phyloP scores from a whole-genome alignment of 2,113 vertebrate species.

The Antechinus stuartii region DNA sequence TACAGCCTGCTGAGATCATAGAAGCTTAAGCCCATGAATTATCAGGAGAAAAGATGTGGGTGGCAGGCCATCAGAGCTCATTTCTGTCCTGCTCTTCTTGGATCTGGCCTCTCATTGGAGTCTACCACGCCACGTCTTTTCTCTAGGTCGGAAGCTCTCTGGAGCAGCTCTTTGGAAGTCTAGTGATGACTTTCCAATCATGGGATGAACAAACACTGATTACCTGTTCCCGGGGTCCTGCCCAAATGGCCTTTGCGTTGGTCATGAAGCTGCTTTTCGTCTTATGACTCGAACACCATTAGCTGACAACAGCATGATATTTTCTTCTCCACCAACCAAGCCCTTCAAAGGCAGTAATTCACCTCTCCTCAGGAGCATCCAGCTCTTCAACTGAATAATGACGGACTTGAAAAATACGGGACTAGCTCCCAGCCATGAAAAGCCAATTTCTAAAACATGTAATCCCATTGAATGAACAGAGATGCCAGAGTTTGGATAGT shows the following conservation, averaged over 20 bases:
- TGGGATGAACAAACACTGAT: not conserved
- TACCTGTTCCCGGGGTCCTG: not conserved
- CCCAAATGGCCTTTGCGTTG: not conserved
- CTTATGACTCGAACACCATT: constrained; percentile 37
- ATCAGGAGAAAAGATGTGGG: not conserved
- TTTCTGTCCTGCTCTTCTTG: not conserved
- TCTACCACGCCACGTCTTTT: not conserved
- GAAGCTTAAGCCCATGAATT: not conserved
- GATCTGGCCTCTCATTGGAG: not conserved
- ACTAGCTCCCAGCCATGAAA: not conserved
- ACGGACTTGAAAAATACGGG: constrained; percentile 31
- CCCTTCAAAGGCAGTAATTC: constrained; percentile 45
- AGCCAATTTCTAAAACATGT: constrained; percentile 22
- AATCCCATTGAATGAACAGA: constrained; percentile 24
- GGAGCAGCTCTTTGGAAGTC: constrained; percentile 26
- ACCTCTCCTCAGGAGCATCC: constrained; percentile 37
- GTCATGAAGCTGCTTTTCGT: not conserved
- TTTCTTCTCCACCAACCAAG: constrained; percentile 48
- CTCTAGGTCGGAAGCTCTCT: not conserved
- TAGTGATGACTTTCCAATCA: not conserved
- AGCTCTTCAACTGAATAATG: constrained; percentile 55
- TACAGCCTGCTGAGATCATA: not conserved
- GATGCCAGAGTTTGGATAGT: not conserved
- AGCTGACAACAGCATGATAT: not conserved
- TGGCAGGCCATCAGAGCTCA: not conserved